Evolutionary conservation across 1,140 invertebrate species (phyloP).

Genomic region (Drosophila pruinosa): DNA sequence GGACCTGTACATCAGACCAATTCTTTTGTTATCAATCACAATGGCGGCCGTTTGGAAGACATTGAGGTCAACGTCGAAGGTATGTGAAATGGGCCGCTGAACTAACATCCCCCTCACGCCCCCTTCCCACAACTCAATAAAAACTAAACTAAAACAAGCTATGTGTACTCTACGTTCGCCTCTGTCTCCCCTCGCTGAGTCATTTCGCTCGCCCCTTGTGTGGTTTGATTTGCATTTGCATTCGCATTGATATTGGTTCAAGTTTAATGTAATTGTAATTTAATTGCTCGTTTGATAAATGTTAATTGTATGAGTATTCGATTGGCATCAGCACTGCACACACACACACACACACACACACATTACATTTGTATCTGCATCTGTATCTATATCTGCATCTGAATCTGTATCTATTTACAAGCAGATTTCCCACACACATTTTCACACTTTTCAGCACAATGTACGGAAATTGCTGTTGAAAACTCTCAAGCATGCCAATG

Average conservation of each 20-base stretch:
- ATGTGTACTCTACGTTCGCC: not conserved
- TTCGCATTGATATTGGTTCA: slow-evolving; percentile 42
- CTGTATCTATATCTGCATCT: slow-evolving; percentile 10
- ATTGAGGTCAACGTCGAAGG: slow-evolving; percentile 97
- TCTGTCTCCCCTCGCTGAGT: slow-evolving; percentile 37
- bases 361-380: not conserved
- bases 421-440: slow-evolving; percentile 33
- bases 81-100: slow-evolving; percentile 83
- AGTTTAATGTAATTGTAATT: slow-evolving; percentile 67
- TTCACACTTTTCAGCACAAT: slow-evolving; percentile 52
- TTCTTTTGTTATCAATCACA: slow-evolving; percentile 87
- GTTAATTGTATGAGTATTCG: slow-evolving; percentile 46
- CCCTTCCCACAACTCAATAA: not conserved
- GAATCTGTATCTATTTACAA: slow-evolving; percentile 42
- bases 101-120: not conserved
- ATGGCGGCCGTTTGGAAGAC: slow-evolving; percentile 93
- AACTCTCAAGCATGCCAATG: slow-evolving; percentile 57
- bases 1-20: slow-evolving; percentile 87
- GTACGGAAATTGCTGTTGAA: slow-evolving; percentile 67
- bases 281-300: slow-evolving; percentile 71
- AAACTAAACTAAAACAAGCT: not conserved
- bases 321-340: slow-evolving; percentile 13
- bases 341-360: slow-evolving; percentile 21
- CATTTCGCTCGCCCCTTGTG: slow-evolving; percentile 22
- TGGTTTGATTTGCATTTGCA: slow-evolving; percentile 32